Evolutionary conservation across 2,888 invertebrate species (phyloP).

Genomic region (Ethmia dodecea): DNA sequence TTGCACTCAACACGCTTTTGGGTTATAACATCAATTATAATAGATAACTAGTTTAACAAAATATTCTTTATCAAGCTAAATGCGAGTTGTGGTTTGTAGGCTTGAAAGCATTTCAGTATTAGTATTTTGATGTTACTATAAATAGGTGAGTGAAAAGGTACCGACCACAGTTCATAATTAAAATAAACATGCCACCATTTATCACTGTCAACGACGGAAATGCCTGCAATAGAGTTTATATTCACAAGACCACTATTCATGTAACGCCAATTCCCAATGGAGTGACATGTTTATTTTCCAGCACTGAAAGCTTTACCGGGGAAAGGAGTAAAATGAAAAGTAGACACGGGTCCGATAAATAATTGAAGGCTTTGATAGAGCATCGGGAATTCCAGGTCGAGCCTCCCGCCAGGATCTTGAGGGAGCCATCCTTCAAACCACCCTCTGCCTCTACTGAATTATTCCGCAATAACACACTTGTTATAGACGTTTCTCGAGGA

Average conservation of each 20-base stretch:
- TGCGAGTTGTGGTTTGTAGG: not conserved
- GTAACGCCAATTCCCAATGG: constrained; percentile 58
- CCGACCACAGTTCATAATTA: constrained; percentile 35
- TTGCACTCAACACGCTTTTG: constrained; percentile 4
- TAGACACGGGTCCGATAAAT: constrained; percentile 77
- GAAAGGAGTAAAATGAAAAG: constrained; percentile 76
- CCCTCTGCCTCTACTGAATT: constrained; percentile 72
- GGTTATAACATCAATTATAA: not conserved
- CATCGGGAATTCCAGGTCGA: constrained; percentile 66
- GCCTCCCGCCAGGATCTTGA: constrained; percentile 48
- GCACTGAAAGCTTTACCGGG: constrained; percentile 53
- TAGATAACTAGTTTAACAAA: not conserved
- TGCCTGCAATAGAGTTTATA: constrained; percentile 45
- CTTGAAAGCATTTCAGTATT: too few species aligned
- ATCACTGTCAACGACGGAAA: constrained; percentile 41
- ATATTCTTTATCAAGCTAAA: not conserved
- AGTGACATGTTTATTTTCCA: constrained; percentile 61
- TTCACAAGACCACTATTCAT: constrained; percentile 46
- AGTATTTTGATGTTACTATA: too few species aligned
- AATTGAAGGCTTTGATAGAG: constrained; percentile 75
- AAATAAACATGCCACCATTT: constrained; percentile 36
- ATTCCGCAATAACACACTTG: constrained; percentile 77
- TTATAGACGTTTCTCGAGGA: constrained; percentile 73
- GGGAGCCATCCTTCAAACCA: constrained; percentile 71
- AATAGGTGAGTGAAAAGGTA: too few species aligned